Evolutionary conservation across 2,888 invertebrate species (phyloP), one percentile per base, ranked within the genome.

Genomic region (Orthonevra nobilis): DNA sequence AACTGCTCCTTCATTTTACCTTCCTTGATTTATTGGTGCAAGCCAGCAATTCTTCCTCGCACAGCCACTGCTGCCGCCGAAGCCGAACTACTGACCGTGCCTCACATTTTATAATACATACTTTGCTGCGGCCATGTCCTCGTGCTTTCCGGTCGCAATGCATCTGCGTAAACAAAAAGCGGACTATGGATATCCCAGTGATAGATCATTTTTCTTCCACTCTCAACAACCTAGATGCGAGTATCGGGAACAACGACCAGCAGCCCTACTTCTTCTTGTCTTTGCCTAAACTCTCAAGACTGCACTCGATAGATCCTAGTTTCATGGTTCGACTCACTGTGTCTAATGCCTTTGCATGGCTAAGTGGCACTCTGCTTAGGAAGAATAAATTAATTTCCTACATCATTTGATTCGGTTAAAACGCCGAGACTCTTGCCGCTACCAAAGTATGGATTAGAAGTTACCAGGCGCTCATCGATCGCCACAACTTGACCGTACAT

Each of bases 1-100:
- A 79, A 73, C 68, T 68, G 73, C 79, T 79, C 72, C 79, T 56
- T 72, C 48, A 79, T 79, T 79, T 61, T 73, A 60, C 44, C 72
- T 61, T 61, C 72, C 61, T 66, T 66, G 60, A 70, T 79, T 79
- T 61, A 73, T 68, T 61, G 60, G 66, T 73, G 61, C 61, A 72
- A 61, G 42, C 38, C 56, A 34, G 60, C 64, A n/a, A 48, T 34
- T 63, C 30, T 63, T 50, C 40, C 23, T 46, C 12, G n/a, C n/a
- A n/a, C n/a, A n/a, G n/a, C 20, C 50, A 42, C 28, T 40, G 20
- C 17, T 26, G 20, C 26, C 28, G 23, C 3, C 23, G 5, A 61
- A 68, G 3, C 20, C 9, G 23, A 26, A 14, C 40, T 12, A 9
- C 20, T 19, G 23, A 58, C 23, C 42, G 58, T 36, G 17, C 23